Percentiles rank a stretch among this genome's conserved stretches.
These are phyloP conservation scores for Karalla daura DNA, from an alignment of 2,797 vertebrate genomes.

Conservation along the genomic window DNA sequence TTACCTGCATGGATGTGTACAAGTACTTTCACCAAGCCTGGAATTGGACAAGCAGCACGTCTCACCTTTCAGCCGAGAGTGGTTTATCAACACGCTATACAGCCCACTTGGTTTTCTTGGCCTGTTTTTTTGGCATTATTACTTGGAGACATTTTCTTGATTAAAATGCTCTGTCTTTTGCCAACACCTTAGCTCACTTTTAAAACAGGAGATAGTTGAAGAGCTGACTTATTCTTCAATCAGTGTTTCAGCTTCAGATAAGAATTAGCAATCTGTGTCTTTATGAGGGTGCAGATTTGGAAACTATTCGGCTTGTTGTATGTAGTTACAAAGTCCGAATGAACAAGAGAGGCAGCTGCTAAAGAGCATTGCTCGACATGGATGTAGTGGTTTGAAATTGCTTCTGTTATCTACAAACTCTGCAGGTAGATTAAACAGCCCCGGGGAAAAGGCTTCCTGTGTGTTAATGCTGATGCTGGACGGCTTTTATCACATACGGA, in stretches of 20 bases:
- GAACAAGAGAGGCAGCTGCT: slow-evolving; percentile 40
- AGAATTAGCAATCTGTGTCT: slow-evolving; percentile 5
- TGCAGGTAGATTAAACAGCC: slow-evolving; percentile 63
- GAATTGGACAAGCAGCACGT: slow-evolving; percentile 55
- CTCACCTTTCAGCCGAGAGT: slow-evolving; percentile 44
- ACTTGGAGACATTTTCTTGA: slow-evolving; percentile 60
- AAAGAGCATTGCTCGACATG: slow-evolving; percentile 19
- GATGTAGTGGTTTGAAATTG: slow-evolving; percentile 38
- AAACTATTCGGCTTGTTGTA: slow-evolving; percentile 10
- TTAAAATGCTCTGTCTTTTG: slow-evolving; percentile 54
- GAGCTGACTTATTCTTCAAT: slow-evolving; percentile 33
- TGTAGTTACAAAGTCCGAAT: slow-evolving; percentile 35
- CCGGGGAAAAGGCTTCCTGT: slow-evolving; percentile 25
- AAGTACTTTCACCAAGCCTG: slow-evolving; percentile 40
- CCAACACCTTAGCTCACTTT: slow-evolving; percentile 24
- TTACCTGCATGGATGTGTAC: slow-evolving; percentile 29
- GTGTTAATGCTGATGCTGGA: slow-evolving; percentile 47
- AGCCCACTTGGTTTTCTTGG: slow-evolving; percentile 36
- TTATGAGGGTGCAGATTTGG: slow-evolving; percentile 9
- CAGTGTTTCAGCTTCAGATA: slow-evolving; percentile 20
- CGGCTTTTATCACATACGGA: slow-evolving; percentile 49
- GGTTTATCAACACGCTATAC: slow-evolving; percentile 62
- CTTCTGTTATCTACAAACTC: slow-evolving; percentile 54
- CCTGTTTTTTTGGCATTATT: slow-evolving; percentile 49
- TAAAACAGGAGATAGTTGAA: slow-evolving; percentile 4